These are phyloP conservation scores for Drosophila pectinifera DNA, from an alignment of 1,140 invertebrate species.

Conservation along the genomic window DNA sequence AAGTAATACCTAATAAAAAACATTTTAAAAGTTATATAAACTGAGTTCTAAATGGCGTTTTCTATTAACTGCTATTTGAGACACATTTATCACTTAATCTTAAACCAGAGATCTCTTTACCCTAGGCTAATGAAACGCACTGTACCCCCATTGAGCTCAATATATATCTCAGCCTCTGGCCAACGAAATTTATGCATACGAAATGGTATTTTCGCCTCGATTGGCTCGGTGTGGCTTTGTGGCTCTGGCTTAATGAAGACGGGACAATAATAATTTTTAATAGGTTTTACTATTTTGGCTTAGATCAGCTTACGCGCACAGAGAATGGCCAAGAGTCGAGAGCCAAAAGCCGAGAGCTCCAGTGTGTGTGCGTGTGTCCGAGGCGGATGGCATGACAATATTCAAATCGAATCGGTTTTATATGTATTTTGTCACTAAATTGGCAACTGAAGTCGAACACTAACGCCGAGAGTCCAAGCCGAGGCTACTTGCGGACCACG, in stretches of 20 bases:
- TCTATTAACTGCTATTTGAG: too few relatives aligned
- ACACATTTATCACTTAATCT: too few relatives aligned
- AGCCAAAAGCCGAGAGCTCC: neutral
- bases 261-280: constrained; percentile 79
- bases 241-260: constrained; percentile 63
- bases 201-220: constrained; percentile 64
- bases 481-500: constrained; percentile 59
- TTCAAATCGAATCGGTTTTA: constrained; percentile 77
- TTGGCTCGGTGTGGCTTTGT: constrained; percentile 47
- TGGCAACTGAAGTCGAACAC: constrained; percentile 73
- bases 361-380: constrained; percentile 22
- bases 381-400: constrained; percentile 55
- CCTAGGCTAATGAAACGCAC: constrained; percentile 16
- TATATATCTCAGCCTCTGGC: constrained; percentile 23
- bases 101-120: too few relatives aligned
- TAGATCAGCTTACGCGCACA: constrained; percentile 46
- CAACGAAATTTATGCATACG: constrained; percentile 68
- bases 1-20: too few relatives aligned
- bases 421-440: constrained; percentile 75
- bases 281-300: constrained; percentile 69
- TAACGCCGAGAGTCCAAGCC: constrained; percentile 41
- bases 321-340: constrained; percentile 18
- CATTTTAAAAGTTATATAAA: too few relatives aligned
- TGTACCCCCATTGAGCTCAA: constrained; percentile 33
- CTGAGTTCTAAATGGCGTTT: too few relatives aligned